These are phyloP conservation scores for Polypterus senegalus DNA, from an alignment of 2,113 vertebrate genomes.

Conservation along the genomic window DNA sequence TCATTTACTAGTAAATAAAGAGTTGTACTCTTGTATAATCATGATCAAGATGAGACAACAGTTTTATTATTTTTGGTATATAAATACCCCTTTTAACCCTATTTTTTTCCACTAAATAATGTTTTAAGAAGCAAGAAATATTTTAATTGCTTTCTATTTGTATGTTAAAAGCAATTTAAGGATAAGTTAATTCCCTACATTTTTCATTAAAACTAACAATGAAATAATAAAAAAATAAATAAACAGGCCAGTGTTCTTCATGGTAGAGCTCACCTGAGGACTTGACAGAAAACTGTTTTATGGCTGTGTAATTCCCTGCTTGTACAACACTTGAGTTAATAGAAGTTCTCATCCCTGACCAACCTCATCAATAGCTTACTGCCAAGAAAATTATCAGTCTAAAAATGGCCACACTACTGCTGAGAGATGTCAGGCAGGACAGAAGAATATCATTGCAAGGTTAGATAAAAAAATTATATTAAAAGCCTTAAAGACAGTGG, in stretches of 20 bases:
- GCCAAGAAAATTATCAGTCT: constrained; percentile 55
- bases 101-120: too few relatives aligned
- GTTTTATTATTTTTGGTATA: too few relatives aligned
- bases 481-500: constrained; percentile 30
- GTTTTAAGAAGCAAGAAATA: too few relatives aligned
- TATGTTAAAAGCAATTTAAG: too few relatives aligned
- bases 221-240: neutral
- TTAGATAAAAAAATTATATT: constrained; percentile 39
- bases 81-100: too few relatives aligned
- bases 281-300: constrained; percentile 54
- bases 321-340: constrained; percentile 66
- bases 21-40: too few relatives aligned
- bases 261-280: constrained; percentile 49
- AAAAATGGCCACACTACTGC: constrained; percentile 44
- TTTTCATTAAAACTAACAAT: too few relatives aligned
- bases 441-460: constrained; percentile 46
- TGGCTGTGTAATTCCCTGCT: constrained; percentile 52
- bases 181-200: too few relatives aligned
- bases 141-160: too few relatives aligned
- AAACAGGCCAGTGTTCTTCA: constrained; percentile 43
- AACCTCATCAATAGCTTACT: constrained; percentile 60
- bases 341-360: constrained; percentile 64
- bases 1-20: too few relatives aligned
- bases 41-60: too few relatives aligned
- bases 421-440: constrained; percentile 31